These are phyloP conservation scores for Amphipoea lucens DNA, from an alignment of 2,888 invertebrate genomes.

Conservation along the genomic window DNA sequence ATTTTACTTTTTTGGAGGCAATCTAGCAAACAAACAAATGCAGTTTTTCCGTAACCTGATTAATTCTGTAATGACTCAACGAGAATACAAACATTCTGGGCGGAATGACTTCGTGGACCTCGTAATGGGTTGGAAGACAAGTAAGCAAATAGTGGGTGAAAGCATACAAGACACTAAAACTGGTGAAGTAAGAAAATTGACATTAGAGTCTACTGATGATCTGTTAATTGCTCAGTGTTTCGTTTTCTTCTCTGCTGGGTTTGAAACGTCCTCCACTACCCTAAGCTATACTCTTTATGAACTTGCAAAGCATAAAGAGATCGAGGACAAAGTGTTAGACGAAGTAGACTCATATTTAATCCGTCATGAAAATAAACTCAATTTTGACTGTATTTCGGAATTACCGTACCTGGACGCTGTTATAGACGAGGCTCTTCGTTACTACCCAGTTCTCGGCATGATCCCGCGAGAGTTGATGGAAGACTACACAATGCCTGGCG, in stretches of 20 bases:
- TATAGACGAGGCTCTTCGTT: slow-evolving; percentile 70
- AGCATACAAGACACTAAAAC: slow-evolving; percentile 59
- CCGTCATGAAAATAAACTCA: slow-evolving; percentile 44
- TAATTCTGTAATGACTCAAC: slow-evolving; percentile 45
- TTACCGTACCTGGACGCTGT: slow-evolving; percentile 70
- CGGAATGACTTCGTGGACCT: slow-evolving; percentile 66
- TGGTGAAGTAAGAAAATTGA: slow-evolving; percentile 45
- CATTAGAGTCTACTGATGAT: slow-evolving; percentile 46
- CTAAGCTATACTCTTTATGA: slow-evolving; percentile 56
- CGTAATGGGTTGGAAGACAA: slow-evolving; percentile 30
- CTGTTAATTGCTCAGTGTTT: slow-evolving; percentile 60
- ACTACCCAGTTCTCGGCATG: slow-evolving; percentile 72
- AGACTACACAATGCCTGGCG: slow-evolving; percentile 72
- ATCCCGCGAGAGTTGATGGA: slow-evolving; percentile 71
- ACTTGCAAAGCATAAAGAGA: slow-evolving; percentile 48
- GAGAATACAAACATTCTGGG: slow-evolving; percentile 46
- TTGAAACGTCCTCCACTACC: slow-evolving; percentile 57
- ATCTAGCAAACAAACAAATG: slow-evolving; percentile 5
- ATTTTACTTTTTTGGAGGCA: slow-evolving; percentile 19
- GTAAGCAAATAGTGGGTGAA: slow-evolving; percentile 57
- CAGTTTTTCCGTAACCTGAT: slow-evolving; percentile 54
- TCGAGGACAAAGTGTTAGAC: slow-evolving; percentile 35
- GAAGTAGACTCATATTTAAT: slow-evolving; percentile 54
- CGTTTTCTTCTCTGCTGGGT: slow-evolving; percentile 60
- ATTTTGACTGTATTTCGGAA: slow-evolving; percentile 60